Percentiles rank a stretch among this genome's conserved stretches.
phyloP scores from a whole-genome alignment of 2,113 vertebrate genomes.

The Perca schrenkii region DNA sequence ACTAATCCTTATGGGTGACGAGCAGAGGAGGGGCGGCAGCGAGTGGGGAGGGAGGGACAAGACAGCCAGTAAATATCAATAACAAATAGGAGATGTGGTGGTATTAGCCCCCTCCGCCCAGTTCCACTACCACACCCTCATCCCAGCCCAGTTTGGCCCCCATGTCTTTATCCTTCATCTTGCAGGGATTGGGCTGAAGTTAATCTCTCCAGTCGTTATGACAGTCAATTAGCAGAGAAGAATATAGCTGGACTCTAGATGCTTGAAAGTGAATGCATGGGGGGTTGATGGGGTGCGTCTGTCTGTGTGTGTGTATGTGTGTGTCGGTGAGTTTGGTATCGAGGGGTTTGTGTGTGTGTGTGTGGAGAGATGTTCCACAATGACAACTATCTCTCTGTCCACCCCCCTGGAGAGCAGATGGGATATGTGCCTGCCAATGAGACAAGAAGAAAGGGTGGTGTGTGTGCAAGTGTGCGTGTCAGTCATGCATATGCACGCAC shows the following conservation, averaged over 20 bases:
- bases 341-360: conserved; percentile 28
- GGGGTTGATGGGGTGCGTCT: conserved; percentile 37
- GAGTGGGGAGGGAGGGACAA: conserved; percentile 47
- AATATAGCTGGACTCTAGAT: conserved; percentile 72
- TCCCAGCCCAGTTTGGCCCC: conserved; percentile 63
- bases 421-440: conserved; percentile 79
- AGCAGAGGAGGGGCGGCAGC: conserved; percentile 59
- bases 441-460: conserved; percentile 72
- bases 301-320: conserved; percentile 32
- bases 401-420: conserved; percentile 83
- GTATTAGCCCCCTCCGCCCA: conserved; percentile 57
- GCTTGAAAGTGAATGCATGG: conserved; percentile 62
- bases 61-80: conserved; percentile 87
- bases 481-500: conserved; percentile 75
- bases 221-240: conserved; percentile 87
- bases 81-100: conserved; percentile 81
- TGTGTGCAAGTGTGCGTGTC: conserved; percentile 54
- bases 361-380: conserved; percentile 74
- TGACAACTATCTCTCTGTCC: conserved; percentile 79
- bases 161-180: conserved; percentile 79
- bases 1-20: conserved; percentile 76
- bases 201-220: conserved; percentile 84
- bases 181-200: conserved; percentile 76
- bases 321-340: conserved; percentile 38
- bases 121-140: conserved; percentile 42